Base-by-base conservation (phyloP, 2,797 vertebrate genomes). In the Enteromius radiatus region DNA sequence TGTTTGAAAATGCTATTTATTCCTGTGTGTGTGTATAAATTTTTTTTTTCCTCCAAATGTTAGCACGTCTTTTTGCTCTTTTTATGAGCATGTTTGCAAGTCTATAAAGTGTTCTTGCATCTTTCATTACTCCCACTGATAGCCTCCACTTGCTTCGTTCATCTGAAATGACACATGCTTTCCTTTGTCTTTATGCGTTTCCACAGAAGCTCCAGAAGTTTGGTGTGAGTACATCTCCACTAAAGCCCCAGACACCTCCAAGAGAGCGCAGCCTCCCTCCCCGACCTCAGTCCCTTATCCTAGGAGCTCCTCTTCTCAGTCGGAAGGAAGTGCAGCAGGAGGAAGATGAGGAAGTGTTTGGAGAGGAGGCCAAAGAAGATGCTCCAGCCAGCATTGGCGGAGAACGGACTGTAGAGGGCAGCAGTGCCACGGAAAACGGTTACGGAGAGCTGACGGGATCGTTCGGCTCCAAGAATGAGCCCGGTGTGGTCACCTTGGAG, bases 331-430 rank as follows among this genome's bases (percentile, higher is more conserved):
- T 94, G 82, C 95, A 93, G 89, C 92, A 88, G 7, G 89, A 94
- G 63, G 93, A 95, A 21, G 88, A 94, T 8, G 94, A 95, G 85
- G 94, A 93, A 83, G 93, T 94, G 43, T 85, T 95, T 61, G 93
- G 88, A 0, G 92, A 92, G 82, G 93, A 94, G 88, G 93, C 90
- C 31, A 88, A 74, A 0, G 94, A 95, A 88, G 90, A 88, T 76
- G 83, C 21, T 3, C 70, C 93, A 1, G 92, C 88, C 0, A 69
- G 80, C 81, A 93, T 79, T 7, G 93, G 95, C 71, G 90, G 92
- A 1, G 92, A 97, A 89, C 94, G 96, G 92, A 97, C 96, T 84
- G 95, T 97, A 94, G 98, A 99, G 95, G 97, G 97, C 94, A 97
- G 96, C 95, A 98, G 93, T 77, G 88, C 94, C 45, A 94, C 94